Conservation (phyloP, 2,797 vertebrate species). For the Apogon hyalosoma region DNA sequence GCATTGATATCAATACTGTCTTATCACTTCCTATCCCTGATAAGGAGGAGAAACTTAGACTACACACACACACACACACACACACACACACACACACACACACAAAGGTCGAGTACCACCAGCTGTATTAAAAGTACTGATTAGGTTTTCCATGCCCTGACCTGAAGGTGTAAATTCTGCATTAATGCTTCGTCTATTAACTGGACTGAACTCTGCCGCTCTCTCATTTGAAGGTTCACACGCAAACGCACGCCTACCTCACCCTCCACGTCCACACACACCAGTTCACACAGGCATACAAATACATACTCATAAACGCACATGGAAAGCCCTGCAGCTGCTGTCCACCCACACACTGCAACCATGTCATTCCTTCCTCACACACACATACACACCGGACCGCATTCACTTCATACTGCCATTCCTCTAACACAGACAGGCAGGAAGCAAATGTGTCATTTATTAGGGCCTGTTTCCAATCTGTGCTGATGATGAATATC, state of each 20-base stretch:
- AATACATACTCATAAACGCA: constrained; percentile 53
- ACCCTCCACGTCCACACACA: constrained; percentile 23
- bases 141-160: constrained; percentile 76
- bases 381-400: constrained; percentile 46
- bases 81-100: constrained; percentile 34
- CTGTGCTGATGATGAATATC: constrained; percentile 71
- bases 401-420: constrained; percentile 67
- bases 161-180: constrained; percentile 83
- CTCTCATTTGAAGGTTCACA: constrained; percentile 40
- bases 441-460: constrained; percentile 80
- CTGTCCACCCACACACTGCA: constrained; percentile 68
- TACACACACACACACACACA: neutral
- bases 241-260: constrained; percentile 30
- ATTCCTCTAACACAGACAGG: constrained; percentile 60
- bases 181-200: constrained; percentile 78
- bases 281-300: constrained; percentile 28
- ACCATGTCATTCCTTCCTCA: constrained; percentile 46
- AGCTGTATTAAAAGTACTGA: constrained; percentile 56
- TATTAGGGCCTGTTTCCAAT: constrained; percentile 77
- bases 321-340: constrained; percentile 70
- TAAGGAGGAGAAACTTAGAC: neutral
- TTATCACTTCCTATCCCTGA: too few relatives aligned
- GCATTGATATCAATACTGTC: too few relatives aligned
- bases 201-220: constrained; percentile 64
- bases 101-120: constrained; percentile 25